Conservation (phyloP, 2,113 vertebrate species). For the Columbina picui region DNA sequence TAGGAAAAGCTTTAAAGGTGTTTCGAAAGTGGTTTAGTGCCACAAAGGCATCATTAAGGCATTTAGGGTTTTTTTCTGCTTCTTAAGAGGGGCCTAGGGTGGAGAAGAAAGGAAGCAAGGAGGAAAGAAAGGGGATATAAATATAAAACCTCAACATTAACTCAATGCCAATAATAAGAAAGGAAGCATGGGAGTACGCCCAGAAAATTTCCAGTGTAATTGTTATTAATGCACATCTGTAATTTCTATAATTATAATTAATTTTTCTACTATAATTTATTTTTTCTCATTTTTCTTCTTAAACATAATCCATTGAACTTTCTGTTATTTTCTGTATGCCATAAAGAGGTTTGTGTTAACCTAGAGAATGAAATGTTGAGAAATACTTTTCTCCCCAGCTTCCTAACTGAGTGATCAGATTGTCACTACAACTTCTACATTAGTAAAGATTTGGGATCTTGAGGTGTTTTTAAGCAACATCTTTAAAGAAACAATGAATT, state of each 20-base stretch:
- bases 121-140: neutral
- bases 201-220: neutral
- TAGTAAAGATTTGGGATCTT: neutral
- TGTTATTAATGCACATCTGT: neutral
- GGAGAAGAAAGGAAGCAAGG: neutral
- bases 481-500: neutral
- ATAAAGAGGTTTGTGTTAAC: neutral
- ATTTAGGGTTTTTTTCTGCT: neutral
- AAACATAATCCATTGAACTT: neutral
- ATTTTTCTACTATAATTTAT: neutral
- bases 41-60: constrained; percentile 25
- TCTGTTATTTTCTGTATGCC: neutral
- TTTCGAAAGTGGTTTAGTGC: neutral
- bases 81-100: neutral
- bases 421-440: neutral
- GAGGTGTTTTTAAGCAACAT: neutral
- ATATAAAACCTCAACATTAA: neutral
- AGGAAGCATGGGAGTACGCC: neutral
- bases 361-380: neutral
- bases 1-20: constrained; percentile 34
- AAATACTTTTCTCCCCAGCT: neutral
- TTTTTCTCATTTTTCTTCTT: neutral
- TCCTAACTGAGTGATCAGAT: neutral
- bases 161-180: neutral
- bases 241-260: neutral